Conservation (phyloP, 2,888 invertebrate genomes). For the Eurytoma adleriae region DNA sequence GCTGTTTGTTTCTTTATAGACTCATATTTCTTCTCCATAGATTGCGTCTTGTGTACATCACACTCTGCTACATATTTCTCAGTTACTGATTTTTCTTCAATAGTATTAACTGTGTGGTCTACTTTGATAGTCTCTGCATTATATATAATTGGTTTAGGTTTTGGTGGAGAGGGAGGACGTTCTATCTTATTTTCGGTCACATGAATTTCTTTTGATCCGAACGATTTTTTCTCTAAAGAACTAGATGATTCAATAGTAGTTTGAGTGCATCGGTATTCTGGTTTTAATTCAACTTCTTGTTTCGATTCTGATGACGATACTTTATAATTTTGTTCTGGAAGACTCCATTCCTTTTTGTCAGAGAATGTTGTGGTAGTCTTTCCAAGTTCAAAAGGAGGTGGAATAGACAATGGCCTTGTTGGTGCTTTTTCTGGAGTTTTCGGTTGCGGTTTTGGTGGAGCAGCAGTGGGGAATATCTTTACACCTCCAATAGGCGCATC, state of each 20-base stretch:
- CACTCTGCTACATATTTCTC: constrained; percentile 70
- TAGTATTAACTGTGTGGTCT: constrained; percentile 71
- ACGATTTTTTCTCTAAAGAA: constrained; percentile 69
- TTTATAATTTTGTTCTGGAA: constrained; percentile 69
- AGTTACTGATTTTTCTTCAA: constrained; percentile 73
- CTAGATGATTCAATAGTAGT: constrained; percentile 71
- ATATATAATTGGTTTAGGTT: constrained; percentile 73
- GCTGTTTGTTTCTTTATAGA: constrained; percentile 75
- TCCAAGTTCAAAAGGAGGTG: constrained; percentile 69
- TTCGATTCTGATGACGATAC: constrained; percentile 67
- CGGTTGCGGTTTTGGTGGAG: constrained; percentile 61
- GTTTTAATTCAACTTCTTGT: constrained; percentile 68
- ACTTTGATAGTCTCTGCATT: constrained; percentile 75
- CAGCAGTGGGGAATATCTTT: constrained; percentile 76
- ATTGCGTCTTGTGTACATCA: constrained; percentile 67
- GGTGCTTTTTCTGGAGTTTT: constrained; percentile 57
- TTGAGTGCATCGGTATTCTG: constrained; percentile 68
- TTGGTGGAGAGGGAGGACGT: constrained; percentile 63
- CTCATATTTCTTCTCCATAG: constrained; percentile 70
- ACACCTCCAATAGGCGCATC: constrained; percentile 80
- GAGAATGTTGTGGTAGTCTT: constrained; percentile 65
- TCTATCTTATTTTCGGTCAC: constrained; percentile 63
- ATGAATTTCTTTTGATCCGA: constrained; percentile 68
- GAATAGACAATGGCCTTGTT: constrained; percentile 65
- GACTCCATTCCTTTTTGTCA: constrained; percentile 69